Evolutionary conservation across 2,888 invertebrate species (phyloP).

Genomic region (Drosophila mayaguana): DNA sequence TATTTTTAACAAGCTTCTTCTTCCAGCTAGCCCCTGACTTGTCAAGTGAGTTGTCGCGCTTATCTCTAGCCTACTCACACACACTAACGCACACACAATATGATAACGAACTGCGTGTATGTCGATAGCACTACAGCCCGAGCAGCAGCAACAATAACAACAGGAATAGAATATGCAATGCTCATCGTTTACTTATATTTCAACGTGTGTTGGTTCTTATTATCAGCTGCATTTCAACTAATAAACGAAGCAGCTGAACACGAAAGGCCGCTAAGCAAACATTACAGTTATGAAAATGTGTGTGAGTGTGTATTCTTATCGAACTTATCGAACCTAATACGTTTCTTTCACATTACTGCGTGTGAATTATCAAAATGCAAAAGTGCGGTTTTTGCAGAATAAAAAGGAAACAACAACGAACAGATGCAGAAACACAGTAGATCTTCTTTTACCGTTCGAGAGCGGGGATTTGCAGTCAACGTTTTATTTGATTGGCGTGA

Average conservation of each 20-base stretch:
- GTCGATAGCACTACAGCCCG: conserved; percentile 33
- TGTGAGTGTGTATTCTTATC: conserved; percentile 20
- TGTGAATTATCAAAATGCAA: conserved; percentile 51
- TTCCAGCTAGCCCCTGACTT: conserved; percentile 12
- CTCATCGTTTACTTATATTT: conserved; percentile 59
- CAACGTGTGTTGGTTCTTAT: conserved; percentile 36
- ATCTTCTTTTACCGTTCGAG: not conserved
- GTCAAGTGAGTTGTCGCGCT: conserved; percentile 53
- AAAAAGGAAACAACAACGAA: not conserved
- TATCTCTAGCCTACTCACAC: conserved; percentile 45
- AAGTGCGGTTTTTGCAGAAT: conserved; percentile 12
- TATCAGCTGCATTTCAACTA: conserved; percentile 27
- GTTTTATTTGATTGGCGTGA: conserved; percentile 46
- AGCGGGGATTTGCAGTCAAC: conserved; percentile 8
- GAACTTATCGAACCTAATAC: conserved; percentile 40
- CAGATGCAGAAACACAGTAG: conserved; percentile 1
- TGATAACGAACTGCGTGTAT: conserved; percentile 57
- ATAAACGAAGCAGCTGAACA: conserved; percentile 29
- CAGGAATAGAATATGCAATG: conserved; percentile 14
- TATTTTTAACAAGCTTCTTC: conserved; percentile 47
- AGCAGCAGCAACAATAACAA: conserved; percentile 2
- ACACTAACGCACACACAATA: conserved; percentile 2
- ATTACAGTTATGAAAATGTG: conserved; percentile 23
- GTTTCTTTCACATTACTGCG: conserved; percentile 27
- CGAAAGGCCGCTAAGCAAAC: conserved; percentile 50